Conservation (phyloP, 2,113 vertebrate genomes). For the Ploceus nigricollis region DNA sequence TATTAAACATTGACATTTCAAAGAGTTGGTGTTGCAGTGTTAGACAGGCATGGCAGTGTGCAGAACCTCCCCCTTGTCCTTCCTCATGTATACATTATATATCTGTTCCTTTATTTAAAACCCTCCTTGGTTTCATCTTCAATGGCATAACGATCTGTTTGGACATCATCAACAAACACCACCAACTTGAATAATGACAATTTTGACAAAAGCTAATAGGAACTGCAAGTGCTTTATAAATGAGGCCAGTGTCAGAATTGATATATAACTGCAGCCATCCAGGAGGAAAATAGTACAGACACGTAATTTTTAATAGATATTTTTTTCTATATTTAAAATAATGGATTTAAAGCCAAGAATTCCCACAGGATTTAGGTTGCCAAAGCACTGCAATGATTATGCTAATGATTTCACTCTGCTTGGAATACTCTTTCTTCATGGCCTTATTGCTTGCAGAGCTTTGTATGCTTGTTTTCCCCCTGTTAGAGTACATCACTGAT, state of each 20-base stretch:
- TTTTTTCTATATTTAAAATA: background rate
- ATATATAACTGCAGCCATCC: background rate
- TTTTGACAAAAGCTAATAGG: background rate
- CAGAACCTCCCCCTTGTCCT: background rate
- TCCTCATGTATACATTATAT: background rate
- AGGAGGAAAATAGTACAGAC: background rate
- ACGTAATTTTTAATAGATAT: background rate
- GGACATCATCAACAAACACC: background rate
- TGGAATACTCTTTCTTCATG: background rate
- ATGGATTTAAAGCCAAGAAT: background rate
- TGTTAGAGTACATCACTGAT: background rate
- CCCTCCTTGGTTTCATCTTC: background rate
- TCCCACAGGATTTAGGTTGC: background rate
- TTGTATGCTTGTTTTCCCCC: accelerated
- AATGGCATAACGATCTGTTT: background rate
- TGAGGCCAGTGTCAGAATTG: background rate
- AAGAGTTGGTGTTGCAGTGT: background rate
- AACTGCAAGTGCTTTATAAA: background rate
- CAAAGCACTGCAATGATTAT: background rate
- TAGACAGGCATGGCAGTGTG: background rate
- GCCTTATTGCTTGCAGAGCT: background rate
- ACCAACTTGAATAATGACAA: background rate
- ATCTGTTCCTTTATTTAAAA: background rate
- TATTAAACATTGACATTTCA: background rate
- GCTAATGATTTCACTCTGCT: background rate